Evolutionary conservation across 2,888 invertebrate genomes (phyloP).

Genomic region (Mellilla xanthometata): DNA sequence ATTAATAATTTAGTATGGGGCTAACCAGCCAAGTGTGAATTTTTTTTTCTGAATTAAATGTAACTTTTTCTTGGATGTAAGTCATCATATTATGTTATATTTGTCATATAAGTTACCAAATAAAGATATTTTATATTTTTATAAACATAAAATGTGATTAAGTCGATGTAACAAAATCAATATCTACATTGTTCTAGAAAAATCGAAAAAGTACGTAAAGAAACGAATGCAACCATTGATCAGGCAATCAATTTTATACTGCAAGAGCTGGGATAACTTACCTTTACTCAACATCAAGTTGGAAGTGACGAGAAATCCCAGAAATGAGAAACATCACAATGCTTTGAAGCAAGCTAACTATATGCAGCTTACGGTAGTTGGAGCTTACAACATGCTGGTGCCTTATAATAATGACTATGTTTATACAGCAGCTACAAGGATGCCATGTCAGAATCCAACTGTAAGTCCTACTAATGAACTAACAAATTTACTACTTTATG

Average conservation of each 20-base stretch:
- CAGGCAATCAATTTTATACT: constrained; percentile 37
- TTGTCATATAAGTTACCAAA: no score
- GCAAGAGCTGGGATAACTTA: constrained; percentile 68
- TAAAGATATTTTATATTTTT: no score
- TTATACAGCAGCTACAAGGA: constrained; percentile 58
- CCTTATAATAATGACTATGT: constrained; percentile 42
- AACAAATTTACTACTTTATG: no score
- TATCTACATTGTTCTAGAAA: no score
- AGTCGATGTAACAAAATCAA: no score
- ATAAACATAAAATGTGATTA: no score
- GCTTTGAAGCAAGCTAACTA: constrained; percentile 52
- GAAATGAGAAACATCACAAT: constrained; percentile 49
- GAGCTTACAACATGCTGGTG: constrained; percentile 55
- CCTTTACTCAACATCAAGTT: constrained; percentile 59
- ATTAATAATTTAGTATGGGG: no score
- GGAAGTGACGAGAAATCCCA: constrained; percentile 40
- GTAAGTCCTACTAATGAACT: no score
- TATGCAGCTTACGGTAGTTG: constrained; percentile 61
- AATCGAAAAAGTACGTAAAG: constrained; percentile 45
- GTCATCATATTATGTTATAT: no score
- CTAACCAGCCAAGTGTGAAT: no score
- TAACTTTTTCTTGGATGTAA: no score
- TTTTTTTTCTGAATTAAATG: no score
- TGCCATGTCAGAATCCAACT: constrained; percentile 44
- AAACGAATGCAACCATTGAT: constrained; percentile 62